Percentiles rank a stretch among this genome's conserved stretches.
These are phyloP conservation scores for Monochamus alternatus DNA, from an alignment of 2,888 invertebrate genomes.

Conservation along the genomic window DNA sequence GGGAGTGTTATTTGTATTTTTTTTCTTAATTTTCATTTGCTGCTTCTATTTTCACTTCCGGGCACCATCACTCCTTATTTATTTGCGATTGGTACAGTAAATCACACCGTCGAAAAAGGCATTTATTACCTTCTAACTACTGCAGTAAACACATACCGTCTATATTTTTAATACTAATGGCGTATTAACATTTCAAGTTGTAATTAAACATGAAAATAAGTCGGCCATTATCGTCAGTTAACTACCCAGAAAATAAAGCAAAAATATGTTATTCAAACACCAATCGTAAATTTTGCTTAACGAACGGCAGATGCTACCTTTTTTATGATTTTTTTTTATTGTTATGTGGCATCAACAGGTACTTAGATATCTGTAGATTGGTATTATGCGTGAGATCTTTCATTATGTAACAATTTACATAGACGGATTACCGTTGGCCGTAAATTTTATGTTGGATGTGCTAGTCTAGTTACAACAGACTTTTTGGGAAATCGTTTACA, in stretches of 20 bases:
- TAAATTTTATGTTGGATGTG: too few relatives aligned
- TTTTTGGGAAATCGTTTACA: too few relatives aligned
- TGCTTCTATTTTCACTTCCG: not conserved
- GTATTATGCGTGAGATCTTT: too few relatives aligned
- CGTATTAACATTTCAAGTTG: conserved; percentile 29
- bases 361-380: too few relatives aligned
- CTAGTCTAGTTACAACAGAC: too few relatives aligned
- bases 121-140: conserved; percentile 23
- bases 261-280: conserved; percentile 31
- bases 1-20: too few relatives aligned
- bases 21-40: not conserved
- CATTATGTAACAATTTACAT: too few relatives aligned
- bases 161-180: conserved; percentile 28
- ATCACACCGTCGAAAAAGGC: conserved; percentile 14
- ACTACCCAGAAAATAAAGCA: conserved; percentile 35
- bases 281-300: conserved; percentile 35
- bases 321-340: conserved; percentile 24
- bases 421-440: too few relatives aligned
- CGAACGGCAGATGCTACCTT: conserved; percentile 19
- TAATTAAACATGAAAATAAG: conserved; percentile 30
- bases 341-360: not conserved
- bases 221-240: conserved; percentile 24
- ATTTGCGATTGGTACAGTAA: conserved; percentile 21
- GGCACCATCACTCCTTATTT: conserved; percentile 20
- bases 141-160: conserved; percentile 25